Percentiles rank a stretch among this genome's conserved stretches.
Evolutionary conservation across 1,140 invertebrate genomes (phyloP).

Genomic region (Bombus soroeensis): DNA sequence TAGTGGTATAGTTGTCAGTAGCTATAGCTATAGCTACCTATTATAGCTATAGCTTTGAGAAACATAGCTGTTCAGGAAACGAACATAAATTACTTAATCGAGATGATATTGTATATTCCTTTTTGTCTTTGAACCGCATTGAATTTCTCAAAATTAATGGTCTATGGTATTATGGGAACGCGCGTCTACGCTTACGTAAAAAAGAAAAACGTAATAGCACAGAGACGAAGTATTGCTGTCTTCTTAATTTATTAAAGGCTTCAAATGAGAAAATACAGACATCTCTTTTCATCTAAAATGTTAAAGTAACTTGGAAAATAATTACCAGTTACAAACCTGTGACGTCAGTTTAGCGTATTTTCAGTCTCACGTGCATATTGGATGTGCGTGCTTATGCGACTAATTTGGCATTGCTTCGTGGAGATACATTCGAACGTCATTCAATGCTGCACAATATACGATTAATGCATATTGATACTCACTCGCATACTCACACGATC

Average conservation of each 20-base stretch:
- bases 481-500: background rate
- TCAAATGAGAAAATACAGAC: background rate
- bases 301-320: background rate
- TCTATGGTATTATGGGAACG: background rate
- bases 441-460: background rate
- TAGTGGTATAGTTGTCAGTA: no score
- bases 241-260: background rate
- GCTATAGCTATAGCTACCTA: no score
- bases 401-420: slow-evolving; percentile 1
- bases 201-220: background rate
- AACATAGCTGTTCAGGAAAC: background rate
- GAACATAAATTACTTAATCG: background rate
- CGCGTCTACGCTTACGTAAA: no score
- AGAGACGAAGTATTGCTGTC: background rate
- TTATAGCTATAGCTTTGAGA: background rate
- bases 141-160: background rate
- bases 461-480: background rate
- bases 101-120: background rate
- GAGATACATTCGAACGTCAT: background rate
- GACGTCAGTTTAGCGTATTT: background rate
- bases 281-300: background rate
- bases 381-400: background rate
- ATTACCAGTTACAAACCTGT: slow-evolving; percentile 10
- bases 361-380: background rate
- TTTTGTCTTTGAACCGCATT: background rate